Conservation (phyloP, 2,888 invertebrate species). For the Eurois occulta region DNA sequence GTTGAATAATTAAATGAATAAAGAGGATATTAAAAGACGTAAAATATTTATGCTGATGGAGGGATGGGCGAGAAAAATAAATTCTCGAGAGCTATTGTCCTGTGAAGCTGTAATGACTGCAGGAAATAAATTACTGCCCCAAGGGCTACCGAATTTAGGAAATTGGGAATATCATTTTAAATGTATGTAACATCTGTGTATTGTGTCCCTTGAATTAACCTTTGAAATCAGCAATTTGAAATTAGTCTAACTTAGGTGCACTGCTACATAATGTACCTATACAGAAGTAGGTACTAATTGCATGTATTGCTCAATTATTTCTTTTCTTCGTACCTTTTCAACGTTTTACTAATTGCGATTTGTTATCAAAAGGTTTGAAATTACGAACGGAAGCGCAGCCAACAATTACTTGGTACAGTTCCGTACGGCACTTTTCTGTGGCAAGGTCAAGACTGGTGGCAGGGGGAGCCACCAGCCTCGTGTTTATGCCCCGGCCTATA, state of each 20-base stretch:
- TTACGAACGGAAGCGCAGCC: constrained; percentile 69
- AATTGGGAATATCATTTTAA: constrained; percentile 29
- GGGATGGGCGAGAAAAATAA: constrained; percentile 49
- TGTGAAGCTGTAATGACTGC: constrained; percentile 52
- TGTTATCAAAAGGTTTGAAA: constrained; percentile 61
- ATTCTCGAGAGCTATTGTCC: constrained; percentile 53
- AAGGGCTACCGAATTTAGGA: constrained; percentile 27
- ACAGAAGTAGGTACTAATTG: constrained; percentile 26
- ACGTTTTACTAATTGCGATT: constrained; percentile 52
- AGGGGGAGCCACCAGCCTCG: constrained; percentile 19
- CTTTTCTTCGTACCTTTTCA: constrained; percentile 17
- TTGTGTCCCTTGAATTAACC: neutral
- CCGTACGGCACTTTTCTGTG: constrained; percentile 41
- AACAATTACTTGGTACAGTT: constrained; percentile 69
- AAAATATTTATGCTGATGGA: constrained; percentile 49
- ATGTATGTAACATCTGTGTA: neutral
- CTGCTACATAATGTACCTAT: neutral
- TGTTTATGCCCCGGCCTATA: constrained; percentile 34
- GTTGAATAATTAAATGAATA: constrained; percentile 54
- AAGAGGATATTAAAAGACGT: constrained; percentile 45
- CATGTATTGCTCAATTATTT: constrained; percentile 36
- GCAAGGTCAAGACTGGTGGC: constrained; percentile 56
- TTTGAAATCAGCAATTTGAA: neutral
- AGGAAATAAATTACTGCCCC: constrained; percentile 46
- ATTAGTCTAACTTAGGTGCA: neutral